Conservation (phyloP, 2,797 vertebrate genomes). For the Holocentrus rufus region DNA sequence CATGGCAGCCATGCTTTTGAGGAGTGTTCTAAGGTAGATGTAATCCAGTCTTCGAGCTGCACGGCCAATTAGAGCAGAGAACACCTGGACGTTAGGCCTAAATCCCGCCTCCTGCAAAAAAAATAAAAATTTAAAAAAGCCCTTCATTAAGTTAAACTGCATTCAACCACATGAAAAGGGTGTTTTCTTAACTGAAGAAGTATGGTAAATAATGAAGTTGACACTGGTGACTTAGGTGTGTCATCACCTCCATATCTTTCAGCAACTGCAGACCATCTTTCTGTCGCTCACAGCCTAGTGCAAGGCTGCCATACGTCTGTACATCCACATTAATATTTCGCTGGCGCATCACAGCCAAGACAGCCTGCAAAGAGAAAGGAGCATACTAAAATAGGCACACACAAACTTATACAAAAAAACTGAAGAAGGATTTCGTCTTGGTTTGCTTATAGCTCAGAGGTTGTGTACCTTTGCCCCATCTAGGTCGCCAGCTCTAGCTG, state of each 20-base stretch:
- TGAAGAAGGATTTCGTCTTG: neutral
- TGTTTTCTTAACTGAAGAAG: neutral
- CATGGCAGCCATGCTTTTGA: slow-evolving; percentile 85
- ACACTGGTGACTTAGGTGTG: neutral
- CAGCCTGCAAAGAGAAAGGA: slow-evolving; percentile 75
- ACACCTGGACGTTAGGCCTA: slow-evolving; percentile 87
- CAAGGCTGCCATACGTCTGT: slow-evolving; percentile 89
- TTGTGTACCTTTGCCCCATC: slow-evolving; percentile 88
- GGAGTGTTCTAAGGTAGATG: slow-evolving; percentile 86
- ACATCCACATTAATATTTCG: slow-evolving; percentile 81
- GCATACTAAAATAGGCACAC: neutral
- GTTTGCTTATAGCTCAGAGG: neutral
- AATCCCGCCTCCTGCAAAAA: slow-evolving; percentile 83
- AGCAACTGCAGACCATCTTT: slow-evolving; percentile 89
- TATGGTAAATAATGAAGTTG: neutral
- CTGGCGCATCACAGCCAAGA: slow-evolving; percentile 84
- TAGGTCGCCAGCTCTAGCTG: slow-evolving; percentile 83
- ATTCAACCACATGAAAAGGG: neutral
- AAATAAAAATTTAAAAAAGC: neutral
- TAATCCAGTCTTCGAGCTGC: slow-evolving; percentile 88
- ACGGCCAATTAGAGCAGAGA: slow-evolving; percentile 88
- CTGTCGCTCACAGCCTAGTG: slow-evolving; percentile 84
- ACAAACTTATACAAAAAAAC: neutral
- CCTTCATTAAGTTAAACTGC: neutral
- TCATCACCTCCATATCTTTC: slow-evolving; percentile 70